Evolutionary conservation across 2,113 vertebrate genomes (phyloP).

Genomic region (Grammomys dolichurus): DNA sequence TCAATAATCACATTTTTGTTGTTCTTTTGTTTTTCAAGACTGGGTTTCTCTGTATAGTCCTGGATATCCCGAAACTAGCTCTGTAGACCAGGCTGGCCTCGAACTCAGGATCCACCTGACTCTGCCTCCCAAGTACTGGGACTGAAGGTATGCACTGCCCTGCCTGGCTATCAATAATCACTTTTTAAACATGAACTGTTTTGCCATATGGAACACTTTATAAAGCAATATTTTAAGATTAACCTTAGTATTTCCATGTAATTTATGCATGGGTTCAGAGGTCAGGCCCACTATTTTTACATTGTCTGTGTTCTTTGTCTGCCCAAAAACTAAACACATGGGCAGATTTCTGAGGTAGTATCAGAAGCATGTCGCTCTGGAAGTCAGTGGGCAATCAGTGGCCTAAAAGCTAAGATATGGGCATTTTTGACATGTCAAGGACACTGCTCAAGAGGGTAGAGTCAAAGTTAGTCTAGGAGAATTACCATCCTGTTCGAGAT

Average conservation of each 20-base stretch:
- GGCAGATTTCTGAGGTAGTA: not conserved
- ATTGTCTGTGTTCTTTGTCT: constrained; percentile 36
- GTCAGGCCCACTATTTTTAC: constrained; percentile 8
- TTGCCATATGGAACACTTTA: not conserved
- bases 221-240: constrained; percentile 51
- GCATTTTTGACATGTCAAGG: not conserved
- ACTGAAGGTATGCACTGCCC: too few species aligned
- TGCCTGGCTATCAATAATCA: not conserved
- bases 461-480: not conserved
- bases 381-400: not conserved
- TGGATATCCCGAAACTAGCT: not conserved
- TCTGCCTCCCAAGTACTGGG: not conserved
- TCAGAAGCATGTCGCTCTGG: constrained; percentile 16
- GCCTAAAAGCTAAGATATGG: constrained; percentile 43
- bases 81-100: not conserved
- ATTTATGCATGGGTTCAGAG: not conserved
- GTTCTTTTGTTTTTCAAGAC: not conserved
- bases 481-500: not conserved
- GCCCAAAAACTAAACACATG: constrained; percentile 54
- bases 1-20: not conserved
- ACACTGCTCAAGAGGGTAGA: not conserved
- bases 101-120: not conserved
- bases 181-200: not conserved
- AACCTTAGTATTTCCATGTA: constrained; percentile 28
- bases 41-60: not conserved